Evolutionary conservation across 2,113 vertebrate genomes (phyloP).

Genomic region (Anoura caudifer): DNA sequence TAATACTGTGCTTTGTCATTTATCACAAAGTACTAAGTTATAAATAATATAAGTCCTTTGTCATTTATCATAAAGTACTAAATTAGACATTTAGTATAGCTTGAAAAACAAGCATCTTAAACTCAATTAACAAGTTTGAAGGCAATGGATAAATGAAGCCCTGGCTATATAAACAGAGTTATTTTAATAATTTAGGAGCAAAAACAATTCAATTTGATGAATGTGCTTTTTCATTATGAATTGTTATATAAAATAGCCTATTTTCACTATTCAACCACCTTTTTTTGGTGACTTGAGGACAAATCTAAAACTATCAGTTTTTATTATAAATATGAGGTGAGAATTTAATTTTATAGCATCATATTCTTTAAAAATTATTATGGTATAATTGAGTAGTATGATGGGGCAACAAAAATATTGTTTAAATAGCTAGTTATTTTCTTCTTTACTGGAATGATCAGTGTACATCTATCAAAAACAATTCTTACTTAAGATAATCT

Average conservation of each 20-base stretch:
- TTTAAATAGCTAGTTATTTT: neutral
- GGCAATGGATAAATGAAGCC: neutral
- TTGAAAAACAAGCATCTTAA: neutral
- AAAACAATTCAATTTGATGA: neutral
- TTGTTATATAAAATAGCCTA: neutral
- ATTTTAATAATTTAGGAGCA: neutral
- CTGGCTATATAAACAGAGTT: neutral
- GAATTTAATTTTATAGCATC: neutral
- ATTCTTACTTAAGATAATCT: neutral
- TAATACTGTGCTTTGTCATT: neutral
- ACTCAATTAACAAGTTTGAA: neutral
- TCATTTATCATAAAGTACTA: neutral
- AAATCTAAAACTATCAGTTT: neutral
- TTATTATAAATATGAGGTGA: neutral
- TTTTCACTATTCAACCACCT: neutral
- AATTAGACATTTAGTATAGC: neutral
- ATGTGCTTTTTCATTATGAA: neutral
- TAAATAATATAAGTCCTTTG: neutral
- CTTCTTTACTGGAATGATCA: neutral
- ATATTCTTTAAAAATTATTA: neutral
- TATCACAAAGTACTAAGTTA: neutral
- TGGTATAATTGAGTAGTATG: neutral
- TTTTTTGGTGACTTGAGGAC: neutral
- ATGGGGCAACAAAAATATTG: neutral
- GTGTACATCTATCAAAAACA: neutral